Evolutionary conservation across 2,113 vertebrate genomes (phyloP), one percentile per base, ranked within the genome.

Genomic region (Menidia beryllina): DNA sequence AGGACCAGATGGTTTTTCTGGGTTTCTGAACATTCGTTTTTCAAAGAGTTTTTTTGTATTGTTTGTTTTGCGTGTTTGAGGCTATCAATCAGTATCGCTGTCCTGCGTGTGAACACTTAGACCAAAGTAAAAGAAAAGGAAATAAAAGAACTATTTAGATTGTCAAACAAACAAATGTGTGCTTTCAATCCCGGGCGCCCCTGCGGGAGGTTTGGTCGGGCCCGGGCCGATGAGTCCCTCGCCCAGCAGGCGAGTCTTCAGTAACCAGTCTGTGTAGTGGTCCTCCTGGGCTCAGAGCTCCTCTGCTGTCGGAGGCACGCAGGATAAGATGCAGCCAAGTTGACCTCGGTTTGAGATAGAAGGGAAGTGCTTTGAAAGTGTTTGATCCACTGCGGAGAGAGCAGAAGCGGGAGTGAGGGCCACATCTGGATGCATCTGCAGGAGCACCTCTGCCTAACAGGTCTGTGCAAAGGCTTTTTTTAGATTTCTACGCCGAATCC

Each of bases 311-410:
- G 52, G 77, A 88, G 87, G 88, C 83, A 83, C 88, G 69, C 68
- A 50, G 72, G 79, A 82, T 82, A 77, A 85, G 75, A 75, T 83
- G 79, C 76, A 86, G 76, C 81, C 83, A 50, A 69, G 60, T 84
- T 64, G 84, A 88, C 79, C 71, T 83, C 86, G 81, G 86, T 76
- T 87, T 45, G 75, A 87, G 27, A 76, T 79, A 76, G 76, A 51
- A 72, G 82, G 87, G 90, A 92, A 92, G 91, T 92, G 88, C 91
- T 91, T 90, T 89, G 79, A 81, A 73, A 81, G 84, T 72, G 76
- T 86, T 78, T 66, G 71, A 77, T 85, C 88, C 84, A 64, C 91
- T 91, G 86, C 34, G 54, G 61, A 74, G 19, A 71, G 5, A 79
- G 49, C 8, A 57, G n/a, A 25, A 39, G n/a, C 50, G 39, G 26